Conservation (phyloP, 2,797 vertebrate genomes). For the Enteromius trimaculatus region DNA sequence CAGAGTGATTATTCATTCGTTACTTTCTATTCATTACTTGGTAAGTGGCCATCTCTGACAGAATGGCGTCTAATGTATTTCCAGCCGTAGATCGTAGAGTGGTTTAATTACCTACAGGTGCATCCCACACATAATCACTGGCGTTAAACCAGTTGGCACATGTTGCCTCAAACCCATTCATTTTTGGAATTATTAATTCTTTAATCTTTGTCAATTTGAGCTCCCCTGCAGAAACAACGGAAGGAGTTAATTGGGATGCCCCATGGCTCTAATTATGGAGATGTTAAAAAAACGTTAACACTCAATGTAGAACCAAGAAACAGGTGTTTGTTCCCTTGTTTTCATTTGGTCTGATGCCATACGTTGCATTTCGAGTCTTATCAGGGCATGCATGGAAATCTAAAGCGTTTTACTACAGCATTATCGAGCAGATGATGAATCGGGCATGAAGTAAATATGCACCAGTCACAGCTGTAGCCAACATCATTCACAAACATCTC, state of each 20-base stretch:
- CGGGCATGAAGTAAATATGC: slow-evolving; percentile 1
- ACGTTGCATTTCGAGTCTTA: slow-evolving; percentile 18
- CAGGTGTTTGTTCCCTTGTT: slow-evolving; percentile 41
- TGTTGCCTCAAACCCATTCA: slow-evolving; percentile 9
- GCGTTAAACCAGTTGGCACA: not conserved
- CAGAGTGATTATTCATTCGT: not conserved
- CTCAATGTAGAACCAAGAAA: slow-evolving; percentile 28
- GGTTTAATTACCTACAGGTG: slow-evolving; percentile 69
- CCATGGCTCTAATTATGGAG: slow-evolving; percentile 33
- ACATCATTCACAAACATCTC: not conserved
- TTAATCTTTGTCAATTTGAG: slow-evolving; percentile 35
- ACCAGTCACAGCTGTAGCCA: not conserved
- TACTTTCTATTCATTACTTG: not conserved
- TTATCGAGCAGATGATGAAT: slow-evolving; percentile 17
- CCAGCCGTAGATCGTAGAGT: not conserved
- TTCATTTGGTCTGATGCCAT: slow-evolving; percentile 40
- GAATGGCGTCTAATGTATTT: slow-evolving; percentile 29
- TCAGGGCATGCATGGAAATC: not conserved
- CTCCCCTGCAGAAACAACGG: slow-evolving; percentile 9
- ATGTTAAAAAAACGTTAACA: slow-evolving; percentile 36
- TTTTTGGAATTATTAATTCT: slow-evolving; percentile 36
- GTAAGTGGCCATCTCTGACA: not conserved
- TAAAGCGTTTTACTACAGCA: not conserved
- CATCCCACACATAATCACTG: slow-evolving; percentile 46
- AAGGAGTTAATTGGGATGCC: slow-evolving; percentile 42